Conservation (phyloP, 2,113 vertebrate species). For the Rhipidura dahli region DNA sequence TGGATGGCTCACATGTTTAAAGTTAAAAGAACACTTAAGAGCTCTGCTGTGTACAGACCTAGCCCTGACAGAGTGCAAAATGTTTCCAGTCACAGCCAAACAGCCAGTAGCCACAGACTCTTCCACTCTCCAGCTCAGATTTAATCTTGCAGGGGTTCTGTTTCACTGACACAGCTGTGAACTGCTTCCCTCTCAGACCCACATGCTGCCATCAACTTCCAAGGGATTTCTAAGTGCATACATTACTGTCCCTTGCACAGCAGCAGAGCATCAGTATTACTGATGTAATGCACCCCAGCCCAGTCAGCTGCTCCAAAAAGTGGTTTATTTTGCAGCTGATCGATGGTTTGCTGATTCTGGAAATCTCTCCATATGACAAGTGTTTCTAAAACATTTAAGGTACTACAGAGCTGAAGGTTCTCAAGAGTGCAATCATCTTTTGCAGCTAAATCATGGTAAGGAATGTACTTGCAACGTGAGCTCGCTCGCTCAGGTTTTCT, state of each 20-base stretch:
- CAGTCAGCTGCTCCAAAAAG: conserved; percentile 2
- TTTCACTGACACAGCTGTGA: not conserved
- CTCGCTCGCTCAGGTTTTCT: not conserved
- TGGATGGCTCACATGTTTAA: not conserved
- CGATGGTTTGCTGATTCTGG: conserved; percentile 19
- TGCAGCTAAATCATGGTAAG: conserved; percentile 16
- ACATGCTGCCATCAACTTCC: not conserved
- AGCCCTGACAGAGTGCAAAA: not conserved
- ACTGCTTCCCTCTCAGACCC: not conserved
- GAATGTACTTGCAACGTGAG: not conserved
- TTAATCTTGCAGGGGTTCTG: not conserved
- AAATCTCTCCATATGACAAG: conserved; percentile 38
- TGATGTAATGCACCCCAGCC: not conserved
- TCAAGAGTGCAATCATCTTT: conserved; percentile 11
- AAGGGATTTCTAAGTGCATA: not conserved
- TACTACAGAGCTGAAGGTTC: not conserved
- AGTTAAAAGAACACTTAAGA: not conserved
- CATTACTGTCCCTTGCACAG: not conserved
- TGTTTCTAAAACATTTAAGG: conserved; percentile 44
- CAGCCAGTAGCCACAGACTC: not conserved
- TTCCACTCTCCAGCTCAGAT: not conserved
- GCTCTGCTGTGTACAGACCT: not conserved
- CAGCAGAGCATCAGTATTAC: not conserved
- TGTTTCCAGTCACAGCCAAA: not conserved
- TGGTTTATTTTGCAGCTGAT: conserved; percentile 18